Percentiles rank a stretch among this genome's conserved stretches.
Evolutionary conservation across 2,113 vertebrate genomes (phyloP).

Genomic region (Psilopsiagon aurifrons): DNA sequence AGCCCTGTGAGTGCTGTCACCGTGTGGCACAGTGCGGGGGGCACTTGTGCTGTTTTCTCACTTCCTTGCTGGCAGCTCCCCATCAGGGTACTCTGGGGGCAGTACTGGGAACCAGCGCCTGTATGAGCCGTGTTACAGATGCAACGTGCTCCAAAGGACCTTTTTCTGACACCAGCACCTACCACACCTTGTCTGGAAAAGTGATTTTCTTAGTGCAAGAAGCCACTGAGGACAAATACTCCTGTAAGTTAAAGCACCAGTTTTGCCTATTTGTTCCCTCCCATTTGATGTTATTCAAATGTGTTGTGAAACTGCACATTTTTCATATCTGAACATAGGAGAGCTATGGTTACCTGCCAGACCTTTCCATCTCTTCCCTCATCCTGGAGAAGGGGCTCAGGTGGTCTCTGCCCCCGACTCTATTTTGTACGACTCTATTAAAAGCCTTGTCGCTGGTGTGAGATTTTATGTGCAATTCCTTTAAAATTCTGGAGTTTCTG

Average conservation of each 20-base stretch:
- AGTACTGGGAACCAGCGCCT: neutral
- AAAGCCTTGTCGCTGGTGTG: neutral
- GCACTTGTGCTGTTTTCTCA: neutral
- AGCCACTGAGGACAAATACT: neutral
- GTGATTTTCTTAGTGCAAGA: neutral
- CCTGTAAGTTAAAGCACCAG: neutral
- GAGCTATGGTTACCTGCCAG: neutral
- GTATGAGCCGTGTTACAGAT: neutral
- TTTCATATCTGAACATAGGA: neutral
- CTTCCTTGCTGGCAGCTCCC: neutral
- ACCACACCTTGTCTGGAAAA: neutral
- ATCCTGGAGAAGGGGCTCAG: neutral
- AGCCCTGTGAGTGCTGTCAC: neutral
- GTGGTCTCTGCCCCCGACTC: neutral
- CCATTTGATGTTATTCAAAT: neutral
- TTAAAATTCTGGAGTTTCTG: neutral
- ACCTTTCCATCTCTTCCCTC: neutral
- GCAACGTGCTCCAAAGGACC: neutral
- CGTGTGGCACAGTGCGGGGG: neutral
- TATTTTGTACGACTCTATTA: neutral
- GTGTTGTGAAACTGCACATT: neutral
- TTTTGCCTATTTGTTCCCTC: neutral
- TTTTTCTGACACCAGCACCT: neutral
- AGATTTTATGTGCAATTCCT: neutral
- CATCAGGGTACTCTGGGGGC: rapidly evolving